Percentiles rank a stretch among this genome's conserved stretches.
These are phyloP conservation scores for Aporophyla lueneburgensis DNA, from an alignment of 2,888 invertebrate genomes.

Conservation along the genomic window DNA sequence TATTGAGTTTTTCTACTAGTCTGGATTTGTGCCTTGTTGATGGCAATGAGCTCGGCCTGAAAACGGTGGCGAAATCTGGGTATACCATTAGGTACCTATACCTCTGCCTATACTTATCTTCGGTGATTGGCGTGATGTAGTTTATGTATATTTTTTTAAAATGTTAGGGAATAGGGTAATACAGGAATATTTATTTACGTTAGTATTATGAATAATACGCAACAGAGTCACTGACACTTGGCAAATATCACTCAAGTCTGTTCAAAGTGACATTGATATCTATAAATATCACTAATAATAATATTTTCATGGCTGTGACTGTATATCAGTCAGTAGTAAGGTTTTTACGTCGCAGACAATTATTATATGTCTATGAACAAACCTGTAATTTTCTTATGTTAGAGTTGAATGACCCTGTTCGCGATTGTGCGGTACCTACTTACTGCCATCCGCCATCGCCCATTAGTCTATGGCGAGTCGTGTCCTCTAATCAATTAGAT, in stretches of 20 bases:
- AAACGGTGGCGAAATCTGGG: no score
- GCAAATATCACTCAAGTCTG: slow-evolving; percentile 77
- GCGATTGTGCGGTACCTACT: slow-evolving; percentile 29
- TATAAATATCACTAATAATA: slow-evolving; percentile 76
- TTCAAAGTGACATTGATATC: slow-evolving; percentile 81
- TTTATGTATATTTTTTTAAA: slow-evolving; percentile 12
- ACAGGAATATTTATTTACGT: slow-evolving; percentile 53
- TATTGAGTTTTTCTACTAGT: no score
- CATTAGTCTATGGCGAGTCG: slow-evolving; percentile 21
- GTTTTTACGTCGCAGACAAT: slow-evolving; percentile 56
- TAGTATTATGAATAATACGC: slow-evolving; percentile 65
- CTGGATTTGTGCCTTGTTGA: no score
- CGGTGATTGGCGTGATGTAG: no score
- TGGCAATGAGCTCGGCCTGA: no score
- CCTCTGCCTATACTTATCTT: no score
- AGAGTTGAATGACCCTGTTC: slow-evolving; percentile 62
- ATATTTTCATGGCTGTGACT: slow-evolving; percentile 65
- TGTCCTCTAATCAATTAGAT: slow-evolving; percentile 41
- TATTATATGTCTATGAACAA: slow-evolving; percentile 63
- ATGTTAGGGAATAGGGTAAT: slow-evolving; percentile 15
- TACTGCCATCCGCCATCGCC: slow-evolving; percentile 21
- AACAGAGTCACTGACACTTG: slow-evolving; percentile 80
- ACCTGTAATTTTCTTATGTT: slow-evolving; percentile 54
- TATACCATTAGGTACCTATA: no score
- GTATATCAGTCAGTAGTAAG: slow-evolving; percentile 50